phyloP scores from a whole-genome alignment of 2,888 invertebrate species.

The Drosophila quasianomalipes region DNA sequence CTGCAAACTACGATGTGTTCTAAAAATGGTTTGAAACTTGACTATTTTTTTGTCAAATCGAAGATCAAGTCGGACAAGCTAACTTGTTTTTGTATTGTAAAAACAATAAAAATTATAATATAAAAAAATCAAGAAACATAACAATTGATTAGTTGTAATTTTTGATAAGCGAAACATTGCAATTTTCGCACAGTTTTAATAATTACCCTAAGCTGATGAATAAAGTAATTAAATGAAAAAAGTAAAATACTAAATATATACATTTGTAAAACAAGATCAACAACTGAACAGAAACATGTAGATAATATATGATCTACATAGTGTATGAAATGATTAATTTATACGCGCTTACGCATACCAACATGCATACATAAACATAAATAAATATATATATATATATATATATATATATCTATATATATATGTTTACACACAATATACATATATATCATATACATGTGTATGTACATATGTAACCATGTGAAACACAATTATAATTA shows the following conservation, averaged over 20 bases:
- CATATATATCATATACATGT: constrained; percentile 49
- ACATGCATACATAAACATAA: constrained; percentile 52
- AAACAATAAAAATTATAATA: constrained; percentile 12
- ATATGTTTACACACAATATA: constrained; percentile 21
- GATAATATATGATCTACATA: constrained; percentile 74
- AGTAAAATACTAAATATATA: constrained; percentile 32
- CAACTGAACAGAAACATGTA: constrained; percentile 71
- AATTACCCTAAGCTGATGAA: constrained; percentile 61
- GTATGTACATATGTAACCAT: constrained; percentile 52
- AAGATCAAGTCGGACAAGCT: constrained; percentile 56
- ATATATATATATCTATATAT: background rate
- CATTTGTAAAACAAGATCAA: constrained; percentile 62
- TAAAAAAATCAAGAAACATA: constrained; percentile 20
- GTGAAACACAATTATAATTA: constrained; percentile 50
- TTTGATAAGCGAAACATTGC: constrained; percentile 64
- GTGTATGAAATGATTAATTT: constrained; percentile 65
- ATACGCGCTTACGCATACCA: constrained; percentile 74
- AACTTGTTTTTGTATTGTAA: constrained; percentile 57
- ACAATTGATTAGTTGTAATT: constrained; percentile 58
- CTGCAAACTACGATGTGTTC: constrained; percentile 76
- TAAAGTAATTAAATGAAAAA: constrained; percentile 40
- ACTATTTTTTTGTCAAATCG: constrained; percentile 60
- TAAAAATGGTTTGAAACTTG: constrained; percentile 70
- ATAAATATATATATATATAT: constrained; percentile 36
- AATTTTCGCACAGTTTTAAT: constrained; percentile 68